Conservation (phyloP, 2,113 vertebrate genomes). For the Oncorhynchus mykiss region DNA sequence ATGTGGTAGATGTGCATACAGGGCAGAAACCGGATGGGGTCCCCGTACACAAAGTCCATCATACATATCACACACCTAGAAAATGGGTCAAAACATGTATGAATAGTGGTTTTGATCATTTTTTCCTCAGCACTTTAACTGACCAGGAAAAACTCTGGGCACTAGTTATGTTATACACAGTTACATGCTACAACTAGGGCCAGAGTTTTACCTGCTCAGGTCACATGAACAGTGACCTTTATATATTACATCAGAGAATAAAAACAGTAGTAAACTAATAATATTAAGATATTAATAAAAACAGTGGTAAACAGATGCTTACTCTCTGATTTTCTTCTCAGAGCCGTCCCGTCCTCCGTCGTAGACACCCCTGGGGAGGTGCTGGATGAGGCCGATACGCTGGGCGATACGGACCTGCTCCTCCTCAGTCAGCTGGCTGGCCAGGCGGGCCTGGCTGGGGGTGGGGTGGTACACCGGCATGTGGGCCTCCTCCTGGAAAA, state of each 20-base stretch:
- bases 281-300: too few species aligned
- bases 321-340: slow-evolving; percentile 99
- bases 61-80: slow-evolving; percentile 97
- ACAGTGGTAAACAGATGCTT: slow-evolving; percentile 57
- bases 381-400: slow-evolving; percentile 97
- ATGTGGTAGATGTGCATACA: slow-evolving; percentile 99
- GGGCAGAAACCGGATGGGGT: slow-evolving; percentile 96
- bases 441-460: slow-evolving; percentile 94
- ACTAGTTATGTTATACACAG: background rate
- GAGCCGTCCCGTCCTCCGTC: slow-evolving; percentile 91
- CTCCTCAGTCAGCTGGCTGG: slow-evolving; percentile 96
- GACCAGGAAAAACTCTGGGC: background rate
- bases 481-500: slow-evolving; percentile 87
- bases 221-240: background rate
- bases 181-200: background rate
- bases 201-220: background rate
- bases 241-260: too few species aligned
- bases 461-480: slow-evolving; percentile 84
- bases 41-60: slow-evolving; percentile 99
- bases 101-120: background rate
- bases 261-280: too few species aligned
- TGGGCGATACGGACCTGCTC: slow-evolving; percentile 98
- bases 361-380: slow-evolving; percentile 96
- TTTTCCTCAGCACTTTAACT: background rate
- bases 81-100: background rate